A percentile compares a stretch with the other conserved stretches of the same genome.
Conservation (phyloP, 2,113 vertebrate species). For the Myotis davidii region DNA sequence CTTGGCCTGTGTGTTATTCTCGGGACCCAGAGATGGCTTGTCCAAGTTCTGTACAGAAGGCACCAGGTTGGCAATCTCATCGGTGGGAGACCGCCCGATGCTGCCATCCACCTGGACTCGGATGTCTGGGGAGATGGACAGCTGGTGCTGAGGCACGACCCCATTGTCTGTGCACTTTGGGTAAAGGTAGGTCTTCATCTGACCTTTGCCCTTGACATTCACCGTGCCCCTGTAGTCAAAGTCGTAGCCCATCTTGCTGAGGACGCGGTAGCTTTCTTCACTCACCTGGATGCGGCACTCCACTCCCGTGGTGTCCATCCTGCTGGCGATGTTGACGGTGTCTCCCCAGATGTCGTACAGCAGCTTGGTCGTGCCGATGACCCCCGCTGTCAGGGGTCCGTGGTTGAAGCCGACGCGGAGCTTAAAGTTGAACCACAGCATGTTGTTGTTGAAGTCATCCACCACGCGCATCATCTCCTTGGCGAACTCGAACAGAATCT, state of each 20-base stretch:
- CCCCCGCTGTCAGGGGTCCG: slow-evolving; percentile 95
- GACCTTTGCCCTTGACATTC: slow-evolving; percentile 98
- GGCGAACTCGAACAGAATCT: slow-evolving; percentile 97
- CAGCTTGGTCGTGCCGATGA: slow-evolving; percentile 98
- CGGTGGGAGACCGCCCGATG: slow-evolving; percentile 97
- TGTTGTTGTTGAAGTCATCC: slow-evolving; percentile 99
- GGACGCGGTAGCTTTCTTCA: slow-evolving; percentile 95
- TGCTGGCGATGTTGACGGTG: slow-evolving; percentile 98
- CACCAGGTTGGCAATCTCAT: slow-evolving; percentile 95
- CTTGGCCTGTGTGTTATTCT: slow-evolving; percentile 76
- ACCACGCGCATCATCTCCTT: slow-evolving; percentile 98
- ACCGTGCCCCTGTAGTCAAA: slow-evolving; percentile 99
- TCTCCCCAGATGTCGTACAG: slow-evolving; percentile 99
- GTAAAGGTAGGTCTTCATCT: slow-evolving; percentile 99
- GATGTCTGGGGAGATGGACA: slow-evolving; percentile 96
- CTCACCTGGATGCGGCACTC: slow-evolving; percentile 99
- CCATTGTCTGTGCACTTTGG: slow-evolving; percentile 93
- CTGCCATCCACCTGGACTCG: slow-evolving; percentile 98
- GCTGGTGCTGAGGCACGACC: slow-evolving; percentile 89
- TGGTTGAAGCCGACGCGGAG: slow-evolving; percentile 98
- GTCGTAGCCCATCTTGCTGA: slow-evolving; percentile 95
- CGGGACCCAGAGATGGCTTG: slow-evolving; percentile 78
- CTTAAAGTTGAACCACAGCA: slow-evolving; percentile 98
- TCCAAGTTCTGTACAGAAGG: slow-evolving; percentile 85
- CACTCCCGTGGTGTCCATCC: slow-evolving; percentile 98